A percentile compares a stretch with the other conserved stretches of the same genome.
These are phyloP conservation scores for Andrena bucephala DNA, from an alignment of 2,888 invertebrate genomes.

Conservation along the genomic window DNA sequence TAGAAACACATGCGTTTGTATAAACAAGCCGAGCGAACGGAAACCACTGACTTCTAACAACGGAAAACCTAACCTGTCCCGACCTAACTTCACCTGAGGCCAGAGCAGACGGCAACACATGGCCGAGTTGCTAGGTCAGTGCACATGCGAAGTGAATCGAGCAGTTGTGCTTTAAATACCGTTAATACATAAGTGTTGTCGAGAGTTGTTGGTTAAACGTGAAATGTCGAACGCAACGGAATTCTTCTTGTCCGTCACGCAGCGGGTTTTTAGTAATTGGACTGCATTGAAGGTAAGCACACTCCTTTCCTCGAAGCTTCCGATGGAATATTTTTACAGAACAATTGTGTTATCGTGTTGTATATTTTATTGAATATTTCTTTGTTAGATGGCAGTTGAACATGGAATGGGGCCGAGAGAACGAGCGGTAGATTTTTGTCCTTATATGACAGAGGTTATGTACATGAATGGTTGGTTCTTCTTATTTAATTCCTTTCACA, in stretches of 20 bases:
- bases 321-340: neutral
- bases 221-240: slow-evolving; percentile 73
- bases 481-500: neutral
- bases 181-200: neutral
- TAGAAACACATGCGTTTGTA: slow-evolving; percentile 10
- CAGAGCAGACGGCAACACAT: slow-evolving; percentile 27
- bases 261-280: slow-evolving; percentile 83
- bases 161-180: neutral
- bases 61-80: slow-evolving; percentile 29
- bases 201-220: neutral
- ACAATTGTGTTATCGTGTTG: neutral
- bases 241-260: slow-evolving; percentile 72
- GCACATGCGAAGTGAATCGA: neutral
- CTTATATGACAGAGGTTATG: slow-evolving; percentile 77
- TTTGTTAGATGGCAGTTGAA: slow-evolving; percentile 78
- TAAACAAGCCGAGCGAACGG: neutral
- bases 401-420: slow-evolving; percentile 80
- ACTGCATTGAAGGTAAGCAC: slow-evolving; percentile 77
- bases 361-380: slow-evolving; percentile 13
- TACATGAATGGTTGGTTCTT: slow-evolving; percentile 78
- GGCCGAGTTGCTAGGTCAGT: slow-evolving; percentile 13
- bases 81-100: slow-evolving; percentile 24
- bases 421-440: slow-evolving; percentile 75
- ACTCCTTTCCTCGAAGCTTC: neutral
- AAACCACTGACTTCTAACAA: neutral